These are phyloP conservation scores for Hyperoplus lanceolatus DNA, from an alignment of 2,797 vertebrate genomes.

Conservation along the genomic window DNA sequence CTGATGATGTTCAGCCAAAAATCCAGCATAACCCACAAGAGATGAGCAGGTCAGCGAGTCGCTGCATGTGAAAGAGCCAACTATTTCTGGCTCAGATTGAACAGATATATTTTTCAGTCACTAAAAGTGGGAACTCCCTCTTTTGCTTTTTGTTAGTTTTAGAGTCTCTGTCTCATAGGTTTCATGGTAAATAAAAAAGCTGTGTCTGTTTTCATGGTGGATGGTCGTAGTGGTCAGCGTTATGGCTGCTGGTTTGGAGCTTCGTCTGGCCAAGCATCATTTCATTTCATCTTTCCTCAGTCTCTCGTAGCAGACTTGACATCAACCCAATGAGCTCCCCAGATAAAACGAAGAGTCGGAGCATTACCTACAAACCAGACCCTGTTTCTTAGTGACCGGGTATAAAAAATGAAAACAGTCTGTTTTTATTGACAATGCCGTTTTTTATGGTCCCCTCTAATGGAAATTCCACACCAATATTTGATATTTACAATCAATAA, in stretches of 20 bases:
- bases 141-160: slow-evolving; percentile 41
- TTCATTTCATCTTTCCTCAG: slow-evolving; percentile 79
- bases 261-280: slow-evolving; percentile 76
- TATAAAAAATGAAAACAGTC: slow-evolving; percentile 40
- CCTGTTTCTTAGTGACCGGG: slow-evolving; percentile 43
- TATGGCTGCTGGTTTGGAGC: slow-evolving; percentile 57
- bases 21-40: slow-evolving; percentile 15
- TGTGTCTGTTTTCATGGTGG: slow-evolving; percentile 68
- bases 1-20: neutral
- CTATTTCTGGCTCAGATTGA: neutral
- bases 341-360: slow-evolving; percentile 59
- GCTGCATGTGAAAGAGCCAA: neutral
- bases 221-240: slow-evolving; percentile 64
- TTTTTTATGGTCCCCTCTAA: slow-evolving; percentile 42
- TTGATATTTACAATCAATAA: slow-evolving; percentile 62
- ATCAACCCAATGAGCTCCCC: slow-evolving; percentile 56
- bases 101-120: neutral
- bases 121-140: neutral
- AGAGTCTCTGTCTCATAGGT: slow-evolving; percentile 57
- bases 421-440: slow-evolving; percentile 41
- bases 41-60: slow-evolving; percentile 13
- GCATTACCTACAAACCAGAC: slow-evolving; percentile 35
- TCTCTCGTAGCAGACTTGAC: slow-evolving; percentile 67
- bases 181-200: slow-evolving; percentile 80
- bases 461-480: slow-evolving; percentile 50